phyloP scores from a whole-genome alignment of 2,113 vertebrate genomes.

The Tupaia chinensis region DNA sequence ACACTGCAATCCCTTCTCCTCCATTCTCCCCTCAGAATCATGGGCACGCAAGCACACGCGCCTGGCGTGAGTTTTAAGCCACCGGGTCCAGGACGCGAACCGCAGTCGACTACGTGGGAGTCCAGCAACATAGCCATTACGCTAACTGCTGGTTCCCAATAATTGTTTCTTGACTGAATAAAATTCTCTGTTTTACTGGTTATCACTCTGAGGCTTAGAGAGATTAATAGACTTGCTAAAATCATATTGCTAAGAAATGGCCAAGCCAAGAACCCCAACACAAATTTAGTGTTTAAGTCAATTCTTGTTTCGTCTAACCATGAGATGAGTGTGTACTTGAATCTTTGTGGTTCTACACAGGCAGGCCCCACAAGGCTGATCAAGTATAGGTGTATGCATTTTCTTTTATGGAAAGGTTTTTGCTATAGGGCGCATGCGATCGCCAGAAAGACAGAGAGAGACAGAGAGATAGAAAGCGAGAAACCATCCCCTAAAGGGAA shows the following conservation, averaged over 20 bases:
- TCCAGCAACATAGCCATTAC: too few species aligned
- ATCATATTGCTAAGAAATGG: slow-evolving; percentile 1
- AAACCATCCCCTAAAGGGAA: too few species aligned
- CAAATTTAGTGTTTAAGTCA: not conserved
- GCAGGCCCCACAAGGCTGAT: not conserved
- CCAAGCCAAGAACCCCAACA: not conserved
- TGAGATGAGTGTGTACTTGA: not conserved
- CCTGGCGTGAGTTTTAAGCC: too few species aligned
- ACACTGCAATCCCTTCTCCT: too few species aligned
- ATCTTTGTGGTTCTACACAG: not conserved
- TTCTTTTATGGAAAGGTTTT: too few species aligned
- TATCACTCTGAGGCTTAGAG: slow-evolving; percentile 28
- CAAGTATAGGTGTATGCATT: not conserved
- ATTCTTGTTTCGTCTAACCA: not conserved
- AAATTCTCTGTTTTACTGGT: not conserved
- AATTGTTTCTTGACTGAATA: slow-evolving; percentile 28
- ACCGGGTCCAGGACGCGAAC: too few species aligned
- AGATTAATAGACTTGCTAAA: slow-evolving; percentile 29
- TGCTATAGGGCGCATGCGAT: too few species aligned
- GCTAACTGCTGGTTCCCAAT: not conserved
- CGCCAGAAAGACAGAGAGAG: too few species aligned
- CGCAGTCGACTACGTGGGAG: too few species aligned
- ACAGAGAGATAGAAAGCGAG: too few species aligned
- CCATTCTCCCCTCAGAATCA: too few species aligned
- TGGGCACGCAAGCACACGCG: too few species aligned